Percentiles rank a stretch among this genome's conserved stretches.
phyloP scores from a whole-genome alignment of 2,888 invertebrate species.

The Plebejus melissa region DNA sequence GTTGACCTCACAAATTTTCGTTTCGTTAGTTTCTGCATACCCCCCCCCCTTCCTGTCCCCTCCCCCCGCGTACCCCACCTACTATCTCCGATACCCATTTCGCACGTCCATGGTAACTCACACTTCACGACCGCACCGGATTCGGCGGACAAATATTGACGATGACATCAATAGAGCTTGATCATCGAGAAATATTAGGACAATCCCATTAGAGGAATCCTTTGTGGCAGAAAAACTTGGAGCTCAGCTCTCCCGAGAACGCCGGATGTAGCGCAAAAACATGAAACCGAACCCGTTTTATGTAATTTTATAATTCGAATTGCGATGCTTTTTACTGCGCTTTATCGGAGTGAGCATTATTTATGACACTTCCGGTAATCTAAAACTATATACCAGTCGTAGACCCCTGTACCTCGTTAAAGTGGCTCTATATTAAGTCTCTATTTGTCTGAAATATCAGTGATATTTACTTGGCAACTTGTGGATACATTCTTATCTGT shows the following conservation, averaged over 20 bases:
- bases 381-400: slow-evolving; percentile 6
- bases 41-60: slow-evolving; percentile 43
- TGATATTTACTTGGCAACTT: neutral
- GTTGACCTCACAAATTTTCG: slow-evolving; percentile 78
- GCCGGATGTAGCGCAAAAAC: slow-evolving; percentile 47
- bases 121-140: slow-evolving; percentile 55
- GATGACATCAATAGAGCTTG: slow-evolving; percentile 14
- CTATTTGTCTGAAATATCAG: neutral
- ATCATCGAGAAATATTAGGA: slow-evolving; percentile 3
- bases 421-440: too few species aligned
- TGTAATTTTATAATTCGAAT: slow-evolving; percentile 41
- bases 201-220: slow-evolving; percentile 31
- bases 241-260: slow-evolving; percentile 33
- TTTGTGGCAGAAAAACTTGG: slow-evolving; percentile 38
- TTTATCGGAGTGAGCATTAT: slow-evolving; percentile 36
- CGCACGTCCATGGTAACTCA: slow-evolving; percentile 52
- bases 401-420: neutral
- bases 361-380: slow-evolving; percentile 39
- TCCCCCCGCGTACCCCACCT: slow-evolving; percentile 37
- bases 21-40: slow-evolving; percentile 69
- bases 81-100: slow-evolving; percentile 49
- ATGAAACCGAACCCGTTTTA: slow-evolving; percentile 43
- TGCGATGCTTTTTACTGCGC: slow-evolving; percentile 36
- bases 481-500: neutral
- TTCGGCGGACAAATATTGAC: slow-evolving; percentile 24